Evolutionary conservation across 1,140 invertebrate species (phyloP).

Genomic region (Formica selysi): DNA sequence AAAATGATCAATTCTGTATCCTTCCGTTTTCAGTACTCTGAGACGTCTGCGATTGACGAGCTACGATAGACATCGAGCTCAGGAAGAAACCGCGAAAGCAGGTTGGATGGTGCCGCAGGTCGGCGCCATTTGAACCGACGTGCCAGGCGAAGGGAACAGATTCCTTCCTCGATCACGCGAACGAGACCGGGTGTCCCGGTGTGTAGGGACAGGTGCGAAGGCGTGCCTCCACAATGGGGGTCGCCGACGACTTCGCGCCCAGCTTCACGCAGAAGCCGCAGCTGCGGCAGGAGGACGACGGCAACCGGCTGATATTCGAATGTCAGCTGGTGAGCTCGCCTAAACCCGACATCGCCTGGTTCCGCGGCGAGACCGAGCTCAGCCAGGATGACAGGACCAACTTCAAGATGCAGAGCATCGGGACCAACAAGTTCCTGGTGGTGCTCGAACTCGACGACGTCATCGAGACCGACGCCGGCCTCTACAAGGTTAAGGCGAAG

Average conservation of each 20-base stretch:
- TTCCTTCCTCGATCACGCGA: not conserved
- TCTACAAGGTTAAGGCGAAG: constrained; percentile 99
- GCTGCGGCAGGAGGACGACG: constrained; percentile 97
- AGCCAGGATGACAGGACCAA: constrained; percentile 93
- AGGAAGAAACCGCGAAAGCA: not conserved
- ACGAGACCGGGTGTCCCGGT: constrained; percentile 52
- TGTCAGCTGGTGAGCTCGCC: constrained; percentile 96
- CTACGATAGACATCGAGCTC: constrained; percentile 10
- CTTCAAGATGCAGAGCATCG: constrained; percentile 94
- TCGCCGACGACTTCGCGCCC: constrained; percentile 97
- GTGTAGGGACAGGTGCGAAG: constrained; percentile 69
- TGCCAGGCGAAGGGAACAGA: constrained; percentile 37
- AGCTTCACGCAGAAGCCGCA: constrained; percentile 99
- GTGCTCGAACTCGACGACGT: constrained; percentile 98
- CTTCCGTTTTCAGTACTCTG: constrained; percentile 21
- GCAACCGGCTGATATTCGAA: constrained; percentile 97
- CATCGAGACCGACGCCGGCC: constrained; percentile 97
- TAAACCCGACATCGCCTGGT: constrained; percentile 97
- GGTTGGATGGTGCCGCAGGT: constrained; percentile 76
- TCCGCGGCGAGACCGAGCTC: constrained; percentile 93
- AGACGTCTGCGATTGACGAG: not conserved
- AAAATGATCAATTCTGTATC: too few relatives aligned
- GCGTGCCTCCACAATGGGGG: constrained; percentile 89
- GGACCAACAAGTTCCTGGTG: constrained; percentile 95
- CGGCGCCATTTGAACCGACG: constrained; percentile 71